Evolutionary conservation across 2,888 invertebrate genomes (phyloP).

Genomic region (Falcaria lacertinaria): DNA sequence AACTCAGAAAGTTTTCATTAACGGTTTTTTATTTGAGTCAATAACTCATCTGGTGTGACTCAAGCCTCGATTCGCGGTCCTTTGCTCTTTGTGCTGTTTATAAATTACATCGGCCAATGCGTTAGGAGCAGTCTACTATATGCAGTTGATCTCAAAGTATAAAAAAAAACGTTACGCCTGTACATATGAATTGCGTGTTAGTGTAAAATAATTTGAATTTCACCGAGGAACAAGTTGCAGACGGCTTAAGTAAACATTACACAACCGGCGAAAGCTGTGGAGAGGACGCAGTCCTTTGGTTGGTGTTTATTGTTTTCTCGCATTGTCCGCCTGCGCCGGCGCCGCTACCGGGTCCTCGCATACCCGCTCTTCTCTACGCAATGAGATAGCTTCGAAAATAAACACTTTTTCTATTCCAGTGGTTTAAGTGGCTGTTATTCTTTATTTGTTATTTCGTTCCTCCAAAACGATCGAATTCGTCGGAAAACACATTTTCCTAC

Average conservation of each 20-base stretch:
- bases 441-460: constrained; percentile 45
- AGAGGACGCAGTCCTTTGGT: background rate
- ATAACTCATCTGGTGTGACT: too few species aligned
- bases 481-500: background rate
- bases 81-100: too few species aligned
- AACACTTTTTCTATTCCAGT: constrained; percentile 55
- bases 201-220: background rate
- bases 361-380: constrained; percentile 15
- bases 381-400: constrained; percentile 46
- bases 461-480: constrained; percentile 17
- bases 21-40: too few species aligned
- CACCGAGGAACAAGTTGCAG: background rate
- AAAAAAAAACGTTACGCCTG: too few species aligned
- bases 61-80: too few species aligned
- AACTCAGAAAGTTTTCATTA: too few species aligned
- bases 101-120: too few species aligned
- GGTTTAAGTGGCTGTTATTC: constrained; percentile 47
- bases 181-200: too few species aligned
- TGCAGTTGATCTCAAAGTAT: too few species aligned
- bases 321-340: constrained; percentile 5
- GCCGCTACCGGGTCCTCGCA: constrained; percentile 14
- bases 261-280: background rate
- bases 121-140: too few species aligned
- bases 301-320: constrained; percentile 6
- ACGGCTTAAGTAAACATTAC: background rate